Conservation (phyloP, 2,888 invertebrate genomes). For the Napeogenes sylphis region DNA sequence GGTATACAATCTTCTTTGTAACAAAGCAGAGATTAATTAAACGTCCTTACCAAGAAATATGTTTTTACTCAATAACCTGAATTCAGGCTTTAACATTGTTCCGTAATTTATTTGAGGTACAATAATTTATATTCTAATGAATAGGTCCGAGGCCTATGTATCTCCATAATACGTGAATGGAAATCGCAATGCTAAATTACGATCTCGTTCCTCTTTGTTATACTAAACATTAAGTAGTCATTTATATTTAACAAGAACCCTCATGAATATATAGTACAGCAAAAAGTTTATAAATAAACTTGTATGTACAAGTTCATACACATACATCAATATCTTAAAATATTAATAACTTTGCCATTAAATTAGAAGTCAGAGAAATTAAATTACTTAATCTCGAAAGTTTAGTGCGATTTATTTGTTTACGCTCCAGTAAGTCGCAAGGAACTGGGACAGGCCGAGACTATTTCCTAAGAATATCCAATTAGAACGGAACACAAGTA, state of each 20-base stretch:
- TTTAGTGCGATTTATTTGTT: conserved; percentile 54
- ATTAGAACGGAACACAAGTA: conserved; percentile 49
- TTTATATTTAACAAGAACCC: neutral
- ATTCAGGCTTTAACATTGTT: conserved; percentile 13
- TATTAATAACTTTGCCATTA: conserved; percentile 3
- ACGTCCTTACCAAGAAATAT: conserved; percentile 19
- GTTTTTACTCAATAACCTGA: conserved; percentile 15
- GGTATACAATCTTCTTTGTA: conserved; percentile 21
- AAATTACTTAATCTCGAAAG: conserved; percentile 22
- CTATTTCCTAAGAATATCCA: conserved; percentile 46
- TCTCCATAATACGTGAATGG: conserved; percentile 7
- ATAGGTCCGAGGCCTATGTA: neutral
- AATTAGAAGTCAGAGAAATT: conserved; percentile 12
- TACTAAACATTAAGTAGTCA: neutral
- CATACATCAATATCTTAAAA: neutral
- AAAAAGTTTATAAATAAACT: neutral
- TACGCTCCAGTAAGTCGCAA: conserved; percentile 40
- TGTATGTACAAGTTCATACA: too few relatives aligned
- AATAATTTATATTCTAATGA: conserved; percentile 8
- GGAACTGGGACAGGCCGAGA: conserved; percentile 42
- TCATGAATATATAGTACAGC: neutral
- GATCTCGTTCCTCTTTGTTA: conserved; percentile 3
- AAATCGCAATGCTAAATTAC: conserved; percentile 3
- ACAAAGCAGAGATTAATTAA: conserved; percentile 31
- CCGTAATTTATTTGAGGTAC: conserved; percentile 14